Evolutionary conservation across 2,797 vertebrate genomes (phyloP).

Genomic region (Salmo trutta): DNA sequence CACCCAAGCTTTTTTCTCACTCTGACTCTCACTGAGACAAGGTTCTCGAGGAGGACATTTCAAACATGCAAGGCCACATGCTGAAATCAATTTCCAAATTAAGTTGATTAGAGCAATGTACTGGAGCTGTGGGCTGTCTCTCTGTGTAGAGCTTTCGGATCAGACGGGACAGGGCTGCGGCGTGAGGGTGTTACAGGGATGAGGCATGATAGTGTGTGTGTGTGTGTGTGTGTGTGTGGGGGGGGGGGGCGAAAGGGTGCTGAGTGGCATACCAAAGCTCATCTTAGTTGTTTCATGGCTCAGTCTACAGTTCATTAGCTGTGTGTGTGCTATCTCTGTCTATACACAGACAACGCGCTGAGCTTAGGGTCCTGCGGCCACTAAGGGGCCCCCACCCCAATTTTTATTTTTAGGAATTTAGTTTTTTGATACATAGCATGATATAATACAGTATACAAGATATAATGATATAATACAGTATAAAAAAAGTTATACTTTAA

Average conservation of each 20-base stretch:
- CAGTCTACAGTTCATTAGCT: constrained; percentile 27
- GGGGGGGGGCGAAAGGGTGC: neutral
- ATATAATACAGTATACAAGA: too few relatives aligned
- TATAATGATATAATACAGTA: too few relatives aligned
- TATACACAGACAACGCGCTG: too few relatives aligned
- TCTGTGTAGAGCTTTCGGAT: constrained; percentile 13
- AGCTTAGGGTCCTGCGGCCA: too few relatives aligned
- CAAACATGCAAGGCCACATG: constrained; percentile 47
- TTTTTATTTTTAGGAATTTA: too few relatives aligned
- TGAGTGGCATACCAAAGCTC: constrained; percentile 12
- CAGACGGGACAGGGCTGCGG: neutral
- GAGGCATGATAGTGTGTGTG: too few relatives aligned
- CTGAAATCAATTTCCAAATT: constrained; percentile 59
- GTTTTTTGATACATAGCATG: too few relatives aligned
- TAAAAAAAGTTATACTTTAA: too few relatives aligned
- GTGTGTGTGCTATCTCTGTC: neutral
- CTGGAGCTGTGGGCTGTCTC: constrained; percentile 26
- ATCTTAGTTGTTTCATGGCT: constrained; percentile 22
- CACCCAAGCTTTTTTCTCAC: constrained; percentile 15
- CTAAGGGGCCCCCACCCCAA: too few relatives aligned
- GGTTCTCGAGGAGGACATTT: constrained; percentile 47
- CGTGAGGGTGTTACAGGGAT: neutral
- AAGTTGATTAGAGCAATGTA: constrained; percentile 33
- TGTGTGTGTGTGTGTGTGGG: neutral
- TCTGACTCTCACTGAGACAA: neutral